Evolutionary conservation across 2,888 invertebrate species (phyloP).

Genomic region (Leptinotarsa haldemani): DNA sequence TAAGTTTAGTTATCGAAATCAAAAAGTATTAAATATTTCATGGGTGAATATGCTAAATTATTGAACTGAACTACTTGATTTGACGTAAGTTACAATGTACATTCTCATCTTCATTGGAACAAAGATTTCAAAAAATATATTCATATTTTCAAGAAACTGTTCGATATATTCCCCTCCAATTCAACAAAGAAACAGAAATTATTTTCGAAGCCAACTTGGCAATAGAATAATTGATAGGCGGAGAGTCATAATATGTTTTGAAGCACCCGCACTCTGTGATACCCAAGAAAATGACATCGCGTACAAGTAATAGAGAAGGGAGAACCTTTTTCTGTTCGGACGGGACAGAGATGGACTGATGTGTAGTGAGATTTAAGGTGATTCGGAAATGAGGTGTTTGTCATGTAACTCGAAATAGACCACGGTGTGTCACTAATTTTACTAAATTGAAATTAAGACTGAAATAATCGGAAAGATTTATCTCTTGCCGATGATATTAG

Average conservation of each 20-base stretch:
- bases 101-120: too few relatives aligned
- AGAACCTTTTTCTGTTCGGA: neutral
- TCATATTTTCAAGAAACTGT: too few relatives aligned
- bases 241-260: constrained; percentile 47
- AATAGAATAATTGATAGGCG: constrained; percentile 53
- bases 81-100: too few relatives aligned
- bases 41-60: too few relatives aligned
- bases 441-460: constrained; percentile 32
- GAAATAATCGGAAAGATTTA: constrained; percentile 33
- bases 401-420: constrained; percentile 37
- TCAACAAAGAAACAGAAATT: constrained; percentile 43
- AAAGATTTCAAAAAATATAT: too few relatives aligned
- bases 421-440: constrained; percentile 38
- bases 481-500: constrained; percentile 14
- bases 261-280: constrained; percentile 46
- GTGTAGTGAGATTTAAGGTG: constrained; percentile 38
- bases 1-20: too few relatives aligned
- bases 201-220: constrained; percentile 51
- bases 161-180: neutral
- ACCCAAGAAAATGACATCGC: constrained; percentile 1
- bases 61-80: too few relatives aligned
- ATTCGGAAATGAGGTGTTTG: constrained; percentile 40
- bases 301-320: neutral
- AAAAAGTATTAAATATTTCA: too few relatives aligned
- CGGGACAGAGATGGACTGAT: neutral